Percentiles rank a stretch among this genome's conserved stretches.
These are phyloP conservation scores for Drosophila siamana DNA, from an alignment of 2,888 invertebrate species.

Conservation along the genomic window DNA sequence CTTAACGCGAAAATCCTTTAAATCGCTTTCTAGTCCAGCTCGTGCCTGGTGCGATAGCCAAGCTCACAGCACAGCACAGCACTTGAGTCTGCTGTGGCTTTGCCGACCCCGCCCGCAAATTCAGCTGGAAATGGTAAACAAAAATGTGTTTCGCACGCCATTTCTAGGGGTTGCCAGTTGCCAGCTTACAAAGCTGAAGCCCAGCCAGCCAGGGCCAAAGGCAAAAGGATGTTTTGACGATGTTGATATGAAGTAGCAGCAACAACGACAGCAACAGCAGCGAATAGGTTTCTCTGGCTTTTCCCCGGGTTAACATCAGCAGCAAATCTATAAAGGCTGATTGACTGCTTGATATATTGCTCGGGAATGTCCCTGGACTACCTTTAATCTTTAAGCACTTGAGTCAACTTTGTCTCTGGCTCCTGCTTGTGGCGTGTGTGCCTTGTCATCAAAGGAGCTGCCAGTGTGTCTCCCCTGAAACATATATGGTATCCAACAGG, in stretches of 20 bases:
- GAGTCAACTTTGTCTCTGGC: neutral
- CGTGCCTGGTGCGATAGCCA: constrained; percentile 2
- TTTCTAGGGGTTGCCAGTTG: constrained; percentile 41
- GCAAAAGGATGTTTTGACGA: neutral
- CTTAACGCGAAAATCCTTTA: constrained; percentile 74
- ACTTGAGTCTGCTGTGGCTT: constrained; percentile 44
- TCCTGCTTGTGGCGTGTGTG: neutral
- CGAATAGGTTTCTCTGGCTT: constrained; percentile 15
- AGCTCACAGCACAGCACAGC: constrained; percentile 15
- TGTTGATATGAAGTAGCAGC: neutral
- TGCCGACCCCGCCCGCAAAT: constrained; percentile 1
- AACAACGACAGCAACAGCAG: neutral
- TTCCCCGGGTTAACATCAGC: neutral
- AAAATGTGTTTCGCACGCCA: constrained; percentile 51
- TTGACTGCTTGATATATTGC: constrained; percentile 12
- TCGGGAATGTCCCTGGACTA: neutral
- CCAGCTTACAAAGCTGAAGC: constrained; percentile 36
- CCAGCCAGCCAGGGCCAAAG: constrained; percentile 3
- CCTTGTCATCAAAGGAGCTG: neutral
- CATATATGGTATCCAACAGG: neutral
- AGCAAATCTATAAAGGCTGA: constrained; percentile 18
- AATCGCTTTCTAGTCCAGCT: constrained; percentile 48
- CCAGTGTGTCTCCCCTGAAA: neutral
- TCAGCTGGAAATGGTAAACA: constrained; percentile 52
- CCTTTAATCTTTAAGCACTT: constrained; percentile 12